A percentile compares a stretch with the other conserved stretches of the same genome.
These are phyloP conservation scores for Actinopyga echinites DNA, from an alignment of 53 echinoderm and acorn worm genomes.

Conservation along the genomic window DNA sequence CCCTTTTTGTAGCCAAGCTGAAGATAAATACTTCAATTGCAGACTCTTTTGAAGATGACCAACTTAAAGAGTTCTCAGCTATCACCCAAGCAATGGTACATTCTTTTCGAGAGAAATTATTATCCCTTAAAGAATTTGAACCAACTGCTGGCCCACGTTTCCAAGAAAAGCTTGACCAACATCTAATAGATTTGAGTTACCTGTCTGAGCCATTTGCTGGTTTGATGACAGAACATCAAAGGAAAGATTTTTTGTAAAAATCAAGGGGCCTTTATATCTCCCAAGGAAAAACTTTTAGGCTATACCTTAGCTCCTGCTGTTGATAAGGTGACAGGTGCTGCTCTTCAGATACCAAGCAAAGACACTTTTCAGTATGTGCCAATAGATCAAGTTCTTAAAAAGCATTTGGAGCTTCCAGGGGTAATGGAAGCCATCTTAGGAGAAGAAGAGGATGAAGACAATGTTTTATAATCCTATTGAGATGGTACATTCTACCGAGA, in stretches of 20 bases:
- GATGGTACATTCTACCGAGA: too few species aligned
- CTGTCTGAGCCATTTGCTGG: too few species aligned
- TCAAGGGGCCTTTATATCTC: constrained; percentile 22
- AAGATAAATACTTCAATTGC: background rate
- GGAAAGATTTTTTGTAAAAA: too few species aligned
- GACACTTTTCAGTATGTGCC: constrained; percentile 39
- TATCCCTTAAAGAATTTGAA: background rate
- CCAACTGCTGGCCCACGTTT: background rate
- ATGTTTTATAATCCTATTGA: too few species aligned
- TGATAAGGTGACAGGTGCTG: constrained; percentile 34
- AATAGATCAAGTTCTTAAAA: background rate
- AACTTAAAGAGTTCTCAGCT: background rate
- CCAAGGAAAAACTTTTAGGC: constrained; percentile 2
- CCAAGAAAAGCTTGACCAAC: too few species aligned
- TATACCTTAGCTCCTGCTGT: constrained; percentile 19
- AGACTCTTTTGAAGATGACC: background rate
- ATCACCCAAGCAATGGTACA: background rate
- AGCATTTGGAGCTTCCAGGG: constrained; percentile 58
- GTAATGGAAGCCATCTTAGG: constrained; percentile 41
- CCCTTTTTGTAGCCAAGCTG: constrained; percentile 17
- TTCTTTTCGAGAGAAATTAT: background rate
- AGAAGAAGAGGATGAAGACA: too few species aligned
- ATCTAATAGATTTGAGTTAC: too few species aligned
- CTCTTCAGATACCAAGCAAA: constrained; percentile 29
- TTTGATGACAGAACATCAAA: too few species aligned